Conservation (phyloP, 2,113 vertebrate species). For the Regulus satrapa region DNA sequence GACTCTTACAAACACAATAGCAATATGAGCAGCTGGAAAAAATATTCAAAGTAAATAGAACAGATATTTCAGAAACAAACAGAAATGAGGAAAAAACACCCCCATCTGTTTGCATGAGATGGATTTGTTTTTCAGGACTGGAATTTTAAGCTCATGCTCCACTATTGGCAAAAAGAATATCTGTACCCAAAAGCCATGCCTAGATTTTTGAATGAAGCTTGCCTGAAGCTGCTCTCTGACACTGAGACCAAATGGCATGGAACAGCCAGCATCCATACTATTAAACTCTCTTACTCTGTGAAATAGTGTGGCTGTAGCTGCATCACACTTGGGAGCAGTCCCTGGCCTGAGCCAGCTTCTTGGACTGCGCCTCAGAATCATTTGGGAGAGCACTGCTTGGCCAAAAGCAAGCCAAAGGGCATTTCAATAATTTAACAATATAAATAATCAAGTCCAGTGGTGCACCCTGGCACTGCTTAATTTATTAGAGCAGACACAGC, state of each 20-base stretch:
- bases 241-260: neutral
- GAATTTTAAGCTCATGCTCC: neutral
- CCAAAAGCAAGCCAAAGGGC: constrained; percentile 10
- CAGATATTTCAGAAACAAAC: neutral
- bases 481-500: constrained; percentile 35
- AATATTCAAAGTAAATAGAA: neutral
- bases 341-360: neutral
- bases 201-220: neutral
- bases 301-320: neutral
- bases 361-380: neutral
- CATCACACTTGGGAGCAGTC: neutral
- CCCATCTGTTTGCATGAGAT: neutral
- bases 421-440: constrained; percentile 45
- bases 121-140: neutral
- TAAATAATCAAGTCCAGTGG: constrained; percentile 20
- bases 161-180: neutral
- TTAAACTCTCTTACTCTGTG: neutral
- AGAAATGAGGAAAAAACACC: neutral
- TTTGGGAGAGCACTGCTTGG: neutral
- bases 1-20: neutral
- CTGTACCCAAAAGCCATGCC: neutral
- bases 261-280: neutral
- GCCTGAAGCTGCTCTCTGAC: neutral
- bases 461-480: neutral
- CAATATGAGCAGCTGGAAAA: neutral